Evolutionary conservation across 2,113 vertebrate genomes (phyloP).

Genomic region (Asarcornis scutulata): DNA sequence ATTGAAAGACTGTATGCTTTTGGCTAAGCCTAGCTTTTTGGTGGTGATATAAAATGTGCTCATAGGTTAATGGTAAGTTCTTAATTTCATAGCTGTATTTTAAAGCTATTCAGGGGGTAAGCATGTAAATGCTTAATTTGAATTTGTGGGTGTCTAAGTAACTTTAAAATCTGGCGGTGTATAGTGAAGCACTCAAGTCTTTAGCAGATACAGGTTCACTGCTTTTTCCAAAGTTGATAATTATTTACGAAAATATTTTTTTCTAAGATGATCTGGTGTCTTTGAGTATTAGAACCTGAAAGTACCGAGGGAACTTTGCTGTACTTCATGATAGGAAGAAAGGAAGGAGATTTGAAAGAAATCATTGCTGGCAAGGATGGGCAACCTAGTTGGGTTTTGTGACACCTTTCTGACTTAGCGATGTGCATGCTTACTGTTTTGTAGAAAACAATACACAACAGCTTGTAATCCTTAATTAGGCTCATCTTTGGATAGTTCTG

Average conservation of each 20-base stretch:
- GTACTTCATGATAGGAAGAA: not conserved
- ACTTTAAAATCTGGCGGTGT: not conserved
- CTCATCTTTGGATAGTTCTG: not conserved
- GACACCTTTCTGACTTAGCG: not conserved
- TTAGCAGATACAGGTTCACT: not conserved
- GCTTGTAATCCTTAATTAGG: not conserved
- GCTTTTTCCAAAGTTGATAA: not conserved
- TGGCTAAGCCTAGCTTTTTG: not conserved
- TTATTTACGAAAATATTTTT: not conserved
- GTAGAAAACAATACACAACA: not conserved
- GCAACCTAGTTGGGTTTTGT: not conserved
- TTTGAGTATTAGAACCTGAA: not conserved
- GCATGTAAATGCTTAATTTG: not conserved
- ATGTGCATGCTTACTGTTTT: not conserved
- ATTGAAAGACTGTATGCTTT: not conserved
- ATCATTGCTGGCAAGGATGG: not conserved
- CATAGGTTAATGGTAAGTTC: not conserved
- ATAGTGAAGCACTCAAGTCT: not conserved
- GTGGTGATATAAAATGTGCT: not conserved
- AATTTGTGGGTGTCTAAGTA: not conserved
- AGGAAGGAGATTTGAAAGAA: not conserved
- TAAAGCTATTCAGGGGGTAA: not conserved
- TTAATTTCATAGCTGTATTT: not conserved
- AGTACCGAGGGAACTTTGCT: not conserved
- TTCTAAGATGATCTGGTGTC: not conserved